These are phyloP conservation scores for Nomada fucata DNA, from an alignment of 2,888 invertebrate genomes.

Conservation along the genomic window DNA sequence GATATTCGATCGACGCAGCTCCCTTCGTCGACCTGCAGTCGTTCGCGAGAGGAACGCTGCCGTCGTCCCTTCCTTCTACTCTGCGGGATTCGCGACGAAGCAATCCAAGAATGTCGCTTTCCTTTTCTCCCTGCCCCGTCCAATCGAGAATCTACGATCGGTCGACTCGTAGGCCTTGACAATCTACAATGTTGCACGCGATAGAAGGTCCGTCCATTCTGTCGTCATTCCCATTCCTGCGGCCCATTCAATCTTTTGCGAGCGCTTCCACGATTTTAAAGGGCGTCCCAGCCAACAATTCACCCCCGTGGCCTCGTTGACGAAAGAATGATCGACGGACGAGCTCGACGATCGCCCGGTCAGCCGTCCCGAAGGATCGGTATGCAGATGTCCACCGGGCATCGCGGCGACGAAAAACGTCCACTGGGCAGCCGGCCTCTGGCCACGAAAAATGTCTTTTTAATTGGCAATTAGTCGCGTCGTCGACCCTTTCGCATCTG, in stretches of 20 bases:
- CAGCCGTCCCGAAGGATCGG: conserved; percentile 33
- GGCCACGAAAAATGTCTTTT: conserved; percentile 78
- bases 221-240: neutral
- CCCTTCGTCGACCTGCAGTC: conserved; percentile 2
- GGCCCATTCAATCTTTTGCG: neutral
- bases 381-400: conserved; percentile 58
- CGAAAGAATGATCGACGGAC: conserved; percentile 27
- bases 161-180: neutral
- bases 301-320: conserved; percentile 24
- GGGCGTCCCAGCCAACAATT: conserved; percentile 8
- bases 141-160: neutral
- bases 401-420: conserved; percentile 45
- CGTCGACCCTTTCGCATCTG: conserved; percentile 79
- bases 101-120: neutral
- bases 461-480: conserved; percentile 84
- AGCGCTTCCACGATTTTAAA: neutral
- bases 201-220: neutral
- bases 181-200: neutral
- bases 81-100: neutral
- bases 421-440: conserved; percentile 46
- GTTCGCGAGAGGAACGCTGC: no score
- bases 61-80: neutral
- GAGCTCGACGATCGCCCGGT: neutral
- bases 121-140: no score
- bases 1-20: conserved; percentile 46